Evolutionary conservation across 2,113 vertebrate genomes (phyloP).

Genomic region (Neotragus moschatus): DNA sequence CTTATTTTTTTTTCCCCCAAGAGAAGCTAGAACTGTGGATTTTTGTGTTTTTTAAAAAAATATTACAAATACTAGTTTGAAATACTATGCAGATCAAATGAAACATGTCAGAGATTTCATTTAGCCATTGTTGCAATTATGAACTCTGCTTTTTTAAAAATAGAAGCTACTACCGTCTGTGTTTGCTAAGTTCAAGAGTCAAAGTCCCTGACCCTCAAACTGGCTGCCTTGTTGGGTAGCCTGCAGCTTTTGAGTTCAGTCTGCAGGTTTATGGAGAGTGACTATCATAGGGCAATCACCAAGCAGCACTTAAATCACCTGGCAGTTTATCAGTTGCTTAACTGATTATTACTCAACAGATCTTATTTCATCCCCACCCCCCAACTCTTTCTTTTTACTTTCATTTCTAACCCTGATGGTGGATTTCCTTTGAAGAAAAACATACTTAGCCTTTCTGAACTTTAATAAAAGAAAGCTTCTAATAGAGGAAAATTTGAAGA

Average conservation of each 20-base stretch:
- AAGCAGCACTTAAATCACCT: not conserved
- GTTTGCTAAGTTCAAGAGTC: not conserved
- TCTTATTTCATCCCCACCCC: not conserved
- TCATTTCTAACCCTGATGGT: not conserved
- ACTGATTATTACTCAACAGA: conserved; percentile 18
- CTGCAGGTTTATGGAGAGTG: not conserved
- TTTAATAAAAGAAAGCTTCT: not conserved
- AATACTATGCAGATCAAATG: not conserved
- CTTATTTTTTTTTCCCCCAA: not conserved
- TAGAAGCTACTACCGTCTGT: not conserved
- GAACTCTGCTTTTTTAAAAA: not conserved
- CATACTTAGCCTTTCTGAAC: not conserved
- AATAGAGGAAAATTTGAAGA: not conserved
- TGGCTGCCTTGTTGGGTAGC: not conserved
- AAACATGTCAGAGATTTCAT: not conserved
- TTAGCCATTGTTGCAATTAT: not conserved
- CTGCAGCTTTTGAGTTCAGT: not conserved
- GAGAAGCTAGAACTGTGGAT: not conserved
- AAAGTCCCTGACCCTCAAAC: not conserved
- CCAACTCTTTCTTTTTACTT: not conserved
- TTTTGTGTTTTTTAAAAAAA: not conserved
- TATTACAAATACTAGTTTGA: not conserved
- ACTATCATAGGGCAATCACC: not conserved
- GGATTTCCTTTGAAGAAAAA: conserved; percentile 36
- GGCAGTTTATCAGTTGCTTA: not conserved